Base-by-base conservation (phyloP, 2,113 vertebrate genomes). In the Puntigrus tetrazona region DNA sequence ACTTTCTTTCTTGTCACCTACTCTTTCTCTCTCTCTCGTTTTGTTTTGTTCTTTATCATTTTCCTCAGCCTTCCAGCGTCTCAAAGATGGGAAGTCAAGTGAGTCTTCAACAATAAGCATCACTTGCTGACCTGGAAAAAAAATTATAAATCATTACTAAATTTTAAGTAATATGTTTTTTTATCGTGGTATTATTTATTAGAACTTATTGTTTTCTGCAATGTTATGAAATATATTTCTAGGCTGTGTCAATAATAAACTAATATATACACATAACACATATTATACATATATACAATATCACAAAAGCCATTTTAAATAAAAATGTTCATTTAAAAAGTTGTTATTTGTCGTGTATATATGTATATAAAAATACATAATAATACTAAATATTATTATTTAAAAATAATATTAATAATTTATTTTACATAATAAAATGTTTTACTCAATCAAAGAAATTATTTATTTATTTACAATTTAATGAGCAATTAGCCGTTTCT, bases 11-110 rank as follows among this genome's bases (percentile, higher is more conserved):
- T 41, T 38, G 7, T 34, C 27, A 65, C 27, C 7, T 22, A 18
- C 31, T 3, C 59, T 22, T 11, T 69, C 43, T 18, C 72, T 61
- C 8, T 57, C 75, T 31, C 50, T 70, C 4, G 2, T 38, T 61
- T 59, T 10, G n/a, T 25, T 50, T 20, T n/a, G 18, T 78, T 34
- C 16, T 20, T 10, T 63, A 31, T 25, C 29, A 50, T 79, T 55
- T 52, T 47, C 59, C 81, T 45, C 52, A 20, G 45, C 72, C 59
- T 77, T 2, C 8, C 16, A 29, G 34, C 61, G 78, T 76, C 80
- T 59, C n/a, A 29, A 34, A 65, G 36, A 82, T 72, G 47, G 72
- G 27, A 76, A 50, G 73, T 81, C 45, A 59, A 70, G 69, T 61
- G 77, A 81, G 86, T 61, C 36, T 34, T 27, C 31, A 27, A 47